Evolutionary conservation across 2,113 vertebrate genomes (phyloP).

Genomic region (Cephalophus harveyi): DNA sequence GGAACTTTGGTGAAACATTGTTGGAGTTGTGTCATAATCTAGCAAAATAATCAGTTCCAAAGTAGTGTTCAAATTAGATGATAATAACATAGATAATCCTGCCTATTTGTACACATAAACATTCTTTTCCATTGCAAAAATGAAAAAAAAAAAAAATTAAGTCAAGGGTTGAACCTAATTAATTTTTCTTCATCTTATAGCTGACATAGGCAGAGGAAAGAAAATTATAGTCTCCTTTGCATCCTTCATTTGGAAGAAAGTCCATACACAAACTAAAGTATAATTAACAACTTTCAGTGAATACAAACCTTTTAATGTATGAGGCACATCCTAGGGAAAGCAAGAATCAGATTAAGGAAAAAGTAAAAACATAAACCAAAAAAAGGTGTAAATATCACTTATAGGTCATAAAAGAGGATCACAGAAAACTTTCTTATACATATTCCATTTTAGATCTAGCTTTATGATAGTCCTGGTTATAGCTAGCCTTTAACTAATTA

Average conservation of each 20-base stretch:
- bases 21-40: background rate
- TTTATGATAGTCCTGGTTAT: background rate
- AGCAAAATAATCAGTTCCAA: background rate
- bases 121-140: background rate
- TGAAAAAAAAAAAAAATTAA: background rate
- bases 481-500: background rate
- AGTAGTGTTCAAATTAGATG: constrained; percentile 12
- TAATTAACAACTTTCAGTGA: background rate
- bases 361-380: background rate
- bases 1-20: background rate
- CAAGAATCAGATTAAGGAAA: background rate
- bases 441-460: background rate
- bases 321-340: background rate
- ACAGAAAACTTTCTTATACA: background rate
- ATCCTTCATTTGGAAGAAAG: background rate
- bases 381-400: background rate
- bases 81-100: background rate
- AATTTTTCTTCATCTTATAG: background rate
- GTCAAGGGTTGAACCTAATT: background rate
- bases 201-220: background rate
- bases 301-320: background rate
- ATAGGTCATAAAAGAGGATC: background rate
- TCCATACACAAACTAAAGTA: background rate
- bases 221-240: background rate
- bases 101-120: background rate